Conservation (phyloP, 2,888 invertebrate species). For the Diadegma fenestrale region DNA sequence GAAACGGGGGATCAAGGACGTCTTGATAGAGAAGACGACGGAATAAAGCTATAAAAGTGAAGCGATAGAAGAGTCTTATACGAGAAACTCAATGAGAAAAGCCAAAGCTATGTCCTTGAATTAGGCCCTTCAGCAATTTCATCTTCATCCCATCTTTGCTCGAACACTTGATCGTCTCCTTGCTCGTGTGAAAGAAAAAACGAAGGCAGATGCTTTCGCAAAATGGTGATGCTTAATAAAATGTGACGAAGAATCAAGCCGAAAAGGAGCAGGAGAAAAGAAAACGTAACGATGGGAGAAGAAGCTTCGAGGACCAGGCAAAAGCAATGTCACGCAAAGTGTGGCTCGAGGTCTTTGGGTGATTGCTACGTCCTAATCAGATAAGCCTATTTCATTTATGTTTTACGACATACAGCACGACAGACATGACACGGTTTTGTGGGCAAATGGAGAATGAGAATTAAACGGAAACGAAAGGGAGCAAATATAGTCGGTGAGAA, state of each 20-base stretch:
- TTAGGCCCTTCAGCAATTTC: slow-evolving; percentile 23
- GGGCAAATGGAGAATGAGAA: slow-evolving; percentile 19
- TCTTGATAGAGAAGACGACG: slow-evolving; percentile 10
- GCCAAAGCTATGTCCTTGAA: slow-evolving; percentile 7
- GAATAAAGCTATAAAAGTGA: slow-evolving; percentile 25
- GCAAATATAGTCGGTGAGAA: not conserved
- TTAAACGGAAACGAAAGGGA: not conserved
- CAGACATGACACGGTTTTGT: slow-evolving; percentile 3
- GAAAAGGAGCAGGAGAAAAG: not conserved
- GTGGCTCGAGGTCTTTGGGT: slow-evolving; percentile 45
- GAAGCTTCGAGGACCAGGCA: slow-evolving; percentile 24
- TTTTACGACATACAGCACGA: slow-evolving; percentile 71
- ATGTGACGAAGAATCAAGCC: not conserved
- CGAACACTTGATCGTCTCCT: slow-evolving; percentile 21
- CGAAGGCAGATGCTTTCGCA: not conserved
- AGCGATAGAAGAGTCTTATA: not conserved
- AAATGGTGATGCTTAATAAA: slow-evolving; percentile 27
- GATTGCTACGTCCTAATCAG: slow-evolving; percentile 73
- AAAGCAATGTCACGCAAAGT: slow-evolving; percentile 54
- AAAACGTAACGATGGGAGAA: not conserved
- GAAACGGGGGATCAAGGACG: slow-evolving; percentile 5
- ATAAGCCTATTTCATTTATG: slow-evolving; percentile 76
- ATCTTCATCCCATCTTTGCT: slow-evolving; percentile 15
- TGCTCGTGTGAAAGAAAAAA: slow-evolving; percentile 5
- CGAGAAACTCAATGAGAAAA: slow-evolving; percentile 6